Conservation (phyloP, 2,888 invertebrate genomes). For the Eudemis profundana region DNA sequence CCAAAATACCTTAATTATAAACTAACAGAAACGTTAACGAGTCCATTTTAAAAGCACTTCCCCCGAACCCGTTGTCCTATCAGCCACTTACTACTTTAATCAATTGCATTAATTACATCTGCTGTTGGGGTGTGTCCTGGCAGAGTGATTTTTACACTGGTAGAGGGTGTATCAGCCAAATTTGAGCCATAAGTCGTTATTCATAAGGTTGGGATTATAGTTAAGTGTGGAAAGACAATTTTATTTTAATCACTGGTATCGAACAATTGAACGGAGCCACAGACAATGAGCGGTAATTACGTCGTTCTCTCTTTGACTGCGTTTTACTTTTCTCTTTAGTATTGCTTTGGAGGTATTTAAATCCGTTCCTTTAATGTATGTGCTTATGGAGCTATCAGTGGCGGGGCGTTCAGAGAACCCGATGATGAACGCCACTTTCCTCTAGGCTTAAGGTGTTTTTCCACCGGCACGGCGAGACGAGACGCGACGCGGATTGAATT, state of each 20-base stretch:
- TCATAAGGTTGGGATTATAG: neutral
- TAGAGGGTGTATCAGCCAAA: neutral
- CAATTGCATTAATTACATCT: constrained; percentile 66
- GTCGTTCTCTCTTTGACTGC: constrained; percentile 59
- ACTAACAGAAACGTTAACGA: constrained; percentile 2
- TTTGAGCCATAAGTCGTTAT: neutral
- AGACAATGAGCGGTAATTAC: constrained; percentile 71
- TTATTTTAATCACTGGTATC: constrained; percentile 69
- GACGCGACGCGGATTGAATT: too few relatives aligned
- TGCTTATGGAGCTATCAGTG: neutral
- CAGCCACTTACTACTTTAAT: constrained; percentile 61
- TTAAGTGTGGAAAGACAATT: constrained; percentile 55
- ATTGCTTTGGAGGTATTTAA: constrained; percentile 19
- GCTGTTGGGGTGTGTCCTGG: constrained; percentile 49
- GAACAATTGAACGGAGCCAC: constrained; percentile 64
- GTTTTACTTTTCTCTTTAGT: constrained; percentile 49
- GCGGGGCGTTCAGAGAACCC: too few relatives aligned
- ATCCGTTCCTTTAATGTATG: neutral
- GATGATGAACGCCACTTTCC: too few relatives aligned
- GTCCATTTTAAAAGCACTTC: constrained; percentile 45
- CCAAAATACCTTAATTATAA: constrained; percentile 17
- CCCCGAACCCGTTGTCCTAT: constrained; percentile 44
- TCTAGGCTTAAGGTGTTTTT: too few relatives aligned
- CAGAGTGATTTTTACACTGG: constrained; percentile 47
- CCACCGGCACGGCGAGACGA: too few relatives aligned